A percentile compares a stretch with the other conserved stretches of the same genome.
Conservation (phyloP, 2,113 vertebrate species). For the Salvelinus fontinalis region DNA sequence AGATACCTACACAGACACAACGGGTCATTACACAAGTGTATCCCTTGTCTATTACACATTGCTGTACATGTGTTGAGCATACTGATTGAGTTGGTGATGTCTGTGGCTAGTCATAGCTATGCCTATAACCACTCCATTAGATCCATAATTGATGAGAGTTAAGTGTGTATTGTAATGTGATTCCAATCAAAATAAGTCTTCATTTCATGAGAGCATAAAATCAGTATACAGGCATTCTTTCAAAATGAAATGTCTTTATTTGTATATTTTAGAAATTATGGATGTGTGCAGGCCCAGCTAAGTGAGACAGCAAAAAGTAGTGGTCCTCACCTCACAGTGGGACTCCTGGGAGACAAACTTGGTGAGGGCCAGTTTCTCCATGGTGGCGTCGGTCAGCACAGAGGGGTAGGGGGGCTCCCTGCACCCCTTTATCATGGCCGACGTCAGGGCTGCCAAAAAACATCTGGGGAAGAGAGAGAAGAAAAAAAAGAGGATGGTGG, state of each 20-base stretch:
- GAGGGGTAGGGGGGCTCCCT: constrained; percentile 91
- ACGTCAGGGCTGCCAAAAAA: constrained; percentile 86
- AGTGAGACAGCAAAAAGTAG: not conserved
- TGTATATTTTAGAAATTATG: no score
- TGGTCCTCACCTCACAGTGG: constrained; percentile 84
- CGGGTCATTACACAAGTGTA: no score
- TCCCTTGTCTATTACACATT: not conserved
- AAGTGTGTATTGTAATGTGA: not conserved
- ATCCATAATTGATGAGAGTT: not conserved
- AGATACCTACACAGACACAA: constrained; percentile 69
- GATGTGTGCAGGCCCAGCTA: no score
- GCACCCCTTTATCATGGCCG: constrained; percentile 92
- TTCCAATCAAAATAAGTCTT: not conserved
- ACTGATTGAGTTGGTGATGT: not conserved
- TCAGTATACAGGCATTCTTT: not conserved
- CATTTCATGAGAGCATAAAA: not conserved
- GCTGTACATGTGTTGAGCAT: not conserved
- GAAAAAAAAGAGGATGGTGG: not conserved
- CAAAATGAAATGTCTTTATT: no score
- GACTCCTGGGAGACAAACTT: constrained; percentile 96
- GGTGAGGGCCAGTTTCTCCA: constrained; percentile 92
- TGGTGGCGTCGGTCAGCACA: constrained; percentile 92
- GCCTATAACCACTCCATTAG: not conserved
- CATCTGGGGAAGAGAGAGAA: constrained; percentile 72
- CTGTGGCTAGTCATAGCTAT: not conserved